Evolutionary conservation across 2,113 vertebrate species (phyloP).

Genomic region (Pachypanchax playfairii): DNA sequence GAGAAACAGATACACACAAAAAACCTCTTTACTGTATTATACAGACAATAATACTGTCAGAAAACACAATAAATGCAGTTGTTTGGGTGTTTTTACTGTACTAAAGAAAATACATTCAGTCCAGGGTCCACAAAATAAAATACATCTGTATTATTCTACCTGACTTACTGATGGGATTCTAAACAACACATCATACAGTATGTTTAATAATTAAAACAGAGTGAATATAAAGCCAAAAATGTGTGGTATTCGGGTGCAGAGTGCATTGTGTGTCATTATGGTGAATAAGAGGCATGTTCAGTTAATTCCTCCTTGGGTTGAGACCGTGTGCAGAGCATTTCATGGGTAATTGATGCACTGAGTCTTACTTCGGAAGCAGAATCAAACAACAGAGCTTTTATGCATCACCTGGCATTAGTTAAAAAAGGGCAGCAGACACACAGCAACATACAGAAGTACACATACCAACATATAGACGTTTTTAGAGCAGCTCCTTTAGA

Average conservation of each 20-base stretch:
- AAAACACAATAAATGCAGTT: constrained; percentile 4
- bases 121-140: background rate
- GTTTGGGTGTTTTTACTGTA: background rate
- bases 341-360: constrained; percentile 77
- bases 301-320: constrained; percentile 37
- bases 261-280: constrained; percentile 13
- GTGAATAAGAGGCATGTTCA: constrained; percentile 27
- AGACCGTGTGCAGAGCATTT: constrained; percentile 53
- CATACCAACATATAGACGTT: constrained; percentile 13
- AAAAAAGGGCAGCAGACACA: constrained; percentile 27
- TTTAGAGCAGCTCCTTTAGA: constrained; percentile 4
- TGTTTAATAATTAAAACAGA: constrained; percentile 14
- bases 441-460: background rate
- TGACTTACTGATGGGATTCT: background rate
- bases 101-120: no score
- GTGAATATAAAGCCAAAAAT: background rate
- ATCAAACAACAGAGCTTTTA: constrained; percentile 59
- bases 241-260: constrained; percentile 7
- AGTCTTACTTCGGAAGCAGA: constrained; percentile 73
- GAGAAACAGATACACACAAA: constrained; percentile 11
- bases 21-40: constrained; percentile 3
- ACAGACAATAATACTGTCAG: background rate
- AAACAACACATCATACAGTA: background rate
- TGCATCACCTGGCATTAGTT: constrained; percentile 59
- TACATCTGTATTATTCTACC: background rate